Percentiles rank a stretch among this genome's conserved stretches.
Evolutionary conservation across 2,888 invertebrate genomes (phyloP).

Genomic region (Ophion ventricosus): DNA sequence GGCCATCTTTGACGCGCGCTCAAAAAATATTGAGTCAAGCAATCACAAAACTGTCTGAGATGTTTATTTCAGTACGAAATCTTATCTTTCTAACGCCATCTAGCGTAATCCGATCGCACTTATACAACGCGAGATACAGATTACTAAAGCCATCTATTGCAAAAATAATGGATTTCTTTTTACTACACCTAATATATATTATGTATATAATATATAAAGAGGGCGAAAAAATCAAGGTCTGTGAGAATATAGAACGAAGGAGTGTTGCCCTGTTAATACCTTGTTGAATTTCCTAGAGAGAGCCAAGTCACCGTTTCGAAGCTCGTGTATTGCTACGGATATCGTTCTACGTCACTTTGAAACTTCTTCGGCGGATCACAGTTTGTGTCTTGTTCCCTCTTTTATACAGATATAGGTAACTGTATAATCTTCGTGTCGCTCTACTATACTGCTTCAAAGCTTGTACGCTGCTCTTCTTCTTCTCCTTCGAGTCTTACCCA

Average conservation of each 20-base stretch:
- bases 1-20: too few species aligned
- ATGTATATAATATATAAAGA: neutral
- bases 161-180: too few species aligned
- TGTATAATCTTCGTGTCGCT: constrained; percentile 40
- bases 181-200: too few species aligned
- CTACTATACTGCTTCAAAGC: constrained; percentile 14
- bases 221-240: constrained; percentile 19
- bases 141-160: too few species aligned
- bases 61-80: too few species aligned
- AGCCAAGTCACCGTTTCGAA: constrained; percentile 48
- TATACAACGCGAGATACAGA: too few species aligned
- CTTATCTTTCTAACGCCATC: too few species aligned
- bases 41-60: too few species aligned
- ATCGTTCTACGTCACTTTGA: constrained; percentile 26
- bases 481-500: constrained; percentile 46
- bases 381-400: constrained; percentile 26
- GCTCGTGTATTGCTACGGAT: constrained; percentile 44
- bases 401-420: constrained; percentile 4
- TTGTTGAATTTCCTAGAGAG: constrained; percentile 55
- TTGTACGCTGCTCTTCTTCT: constrained; percentile 39
- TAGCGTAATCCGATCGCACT: too few species aligned
- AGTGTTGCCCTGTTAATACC: constrained; percentile 34
- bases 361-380: constrained; percentile 18
- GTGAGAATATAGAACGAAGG: constrained; percentile 23
- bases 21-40: too few species aligned